These are phyloP conservation scores for Ornithoptera alexandrae DNA, from an alignment of 2,888 invertebrate species.

Conservation along the genomic window DNA sequence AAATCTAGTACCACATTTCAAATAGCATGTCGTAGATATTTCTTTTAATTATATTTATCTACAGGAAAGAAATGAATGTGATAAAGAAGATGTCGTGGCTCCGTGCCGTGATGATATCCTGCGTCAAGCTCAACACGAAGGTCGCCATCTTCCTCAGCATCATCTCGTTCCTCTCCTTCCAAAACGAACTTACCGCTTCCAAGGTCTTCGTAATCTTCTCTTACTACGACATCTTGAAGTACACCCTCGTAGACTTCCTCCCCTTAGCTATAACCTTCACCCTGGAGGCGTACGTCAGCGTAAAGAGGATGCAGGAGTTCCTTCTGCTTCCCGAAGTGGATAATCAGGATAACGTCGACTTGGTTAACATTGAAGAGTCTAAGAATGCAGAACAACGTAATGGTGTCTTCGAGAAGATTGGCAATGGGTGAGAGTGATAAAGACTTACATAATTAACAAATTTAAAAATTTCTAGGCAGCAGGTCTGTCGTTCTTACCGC, in stretches of 20 bases:
- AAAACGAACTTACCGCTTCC: conserved; percentile 85
- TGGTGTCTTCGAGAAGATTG: conserved; percentile 69
- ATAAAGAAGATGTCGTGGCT: conserved; percentile 84
- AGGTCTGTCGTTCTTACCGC: too few species aligned
- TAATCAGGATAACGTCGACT: conserved; percentile 59
- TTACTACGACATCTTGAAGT: conserved; percentile 88
- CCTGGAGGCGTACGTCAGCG: conserved; percentile 87
- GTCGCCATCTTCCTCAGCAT: conserved; percentile 88
- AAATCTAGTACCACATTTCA: too few species aligned
- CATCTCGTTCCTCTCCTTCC: conserved; percentile 82
- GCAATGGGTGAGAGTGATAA: conserved; percentile 34
- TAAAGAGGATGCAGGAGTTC: conserved; percentile 85
- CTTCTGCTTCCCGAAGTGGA: conserved; percentile 69
- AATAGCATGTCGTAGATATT: too few species aligned
- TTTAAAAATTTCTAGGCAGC: too few species aligned
- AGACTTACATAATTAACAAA: too few species aligned
- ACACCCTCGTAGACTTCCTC: conserved; percentile 89
- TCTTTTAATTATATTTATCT: background rate
- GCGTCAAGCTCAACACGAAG: conserved; percentile 88
- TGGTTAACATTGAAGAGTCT: conserved; percentile 58
- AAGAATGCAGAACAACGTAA: conserved; percentile 40
- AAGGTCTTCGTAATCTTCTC: conserved; percentile 89
- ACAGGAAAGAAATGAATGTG: conserved; percentile 83
- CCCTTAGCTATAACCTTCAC: conserved; percentile 88
- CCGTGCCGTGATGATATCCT: conserved; percentile 84